These are phyloP conservation scores for Stramonita haemastoma DNA, from an alignment of 2,888 invertebrate genomes.

Conservation along the genomic window DNA sequence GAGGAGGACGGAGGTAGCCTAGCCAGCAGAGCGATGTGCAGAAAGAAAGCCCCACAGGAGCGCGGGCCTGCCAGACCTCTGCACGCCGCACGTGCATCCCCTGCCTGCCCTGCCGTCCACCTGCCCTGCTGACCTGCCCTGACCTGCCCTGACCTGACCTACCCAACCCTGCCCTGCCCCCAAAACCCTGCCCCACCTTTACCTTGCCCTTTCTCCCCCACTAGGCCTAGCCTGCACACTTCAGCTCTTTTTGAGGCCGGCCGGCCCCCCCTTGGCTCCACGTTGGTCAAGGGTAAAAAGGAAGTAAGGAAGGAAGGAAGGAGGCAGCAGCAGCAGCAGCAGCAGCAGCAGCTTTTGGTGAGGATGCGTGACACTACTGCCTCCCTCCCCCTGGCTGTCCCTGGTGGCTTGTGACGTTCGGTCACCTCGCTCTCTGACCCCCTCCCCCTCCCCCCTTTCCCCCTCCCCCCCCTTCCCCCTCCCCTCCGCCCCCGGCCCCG, in stretches of 20 bases:
- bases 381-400: background rate
- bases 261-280: too few relatives aligned
- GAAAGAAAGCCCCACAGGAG: background rate
- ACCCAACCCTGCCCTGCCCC: background rate
- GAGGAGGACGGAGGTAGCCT: background rate
- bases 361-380: background rate
- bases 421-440: background rate
- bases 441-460: background rate
- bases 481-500: background rate
- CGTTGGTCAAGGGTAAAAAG: too few relatives aligned
- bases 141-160: background rate
- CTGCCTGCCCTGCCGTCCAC: background rate
- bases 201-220: background rate
- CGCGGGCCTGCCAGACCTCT: conserved; percentile 11
- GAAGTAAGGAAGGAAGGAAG: background rate
- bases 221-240: background rate
- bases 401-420: background rate
- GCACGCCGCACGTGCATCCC: background rate
- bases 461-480: background rate
- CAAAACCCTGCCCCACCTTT: background rate
- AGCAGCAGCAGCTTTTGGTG: background rate
- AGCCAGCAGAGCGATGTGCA: conserved; percentile 28
- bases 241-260: too few relatives aligned
- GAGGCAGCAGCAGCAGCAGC: background rate
- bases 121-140: background rate